Evolutionary conservation across 2,888 invertebrate genomes (phyloP).

Genomic region (Tethea ocularis): DNA sequence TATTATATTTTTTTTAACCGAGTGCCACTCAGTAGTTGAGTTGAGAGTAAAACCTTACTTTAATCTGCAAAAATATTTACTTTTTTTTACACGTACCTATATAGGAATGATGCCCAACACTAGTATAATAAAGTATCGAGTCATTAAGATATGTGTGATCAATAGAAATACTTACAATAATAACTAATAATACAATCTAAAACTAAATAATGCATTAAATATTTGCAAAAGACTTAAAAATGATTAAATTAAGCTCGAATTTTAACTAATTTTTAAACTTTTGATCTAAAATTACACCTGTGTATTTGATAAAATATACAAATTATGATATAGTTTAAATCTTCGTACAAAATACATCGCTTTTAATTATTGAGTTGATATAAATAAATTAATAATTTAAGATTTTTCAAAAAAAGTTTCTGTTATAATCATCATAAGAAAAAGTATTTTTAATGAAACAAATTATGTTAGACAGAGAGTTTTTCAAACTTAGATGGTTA

Average conservation of each 20-base stretch:
- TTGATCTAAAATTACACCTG: neutral
- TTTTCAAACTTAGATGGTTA: too few species aligned
- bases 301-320: neutral
- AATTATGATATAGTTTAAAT: neutral
- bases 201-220: conserved; percentile 43
- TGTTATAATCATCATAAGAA: too few species aligned
- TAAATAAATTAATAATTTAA: too few species aligned
- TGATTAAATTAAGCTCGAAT: conserved; percentile 37
- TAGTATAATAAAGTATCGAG: neutral
- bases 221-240: conserved; percentile 32
- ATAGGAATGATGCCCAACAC: conserved; percentile 4
- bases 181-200: conserved; percentile 27
- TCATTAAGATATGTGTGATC: conserved; percentile 2
- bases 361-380: neutral
- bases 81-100: conserved; percentile 2
- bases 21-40: neutral
- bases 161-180: conserved; percentile 3
- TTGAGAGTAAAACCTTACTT: conserved; percentile 22
- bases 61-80: conserved; percentile 20
- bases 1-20: neutral
- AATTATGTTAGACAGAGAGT: too few species aligned
- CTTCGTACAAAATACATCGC: neutral
- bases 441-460: too few species aligned
- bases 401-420: too few species aligned
- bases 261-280: conserved; percentile 3